Evolutionary conservation across 2,888 invertebrate genomes (phyloP).

Genomic region (Teleogryllus oceanicus): DNA sequence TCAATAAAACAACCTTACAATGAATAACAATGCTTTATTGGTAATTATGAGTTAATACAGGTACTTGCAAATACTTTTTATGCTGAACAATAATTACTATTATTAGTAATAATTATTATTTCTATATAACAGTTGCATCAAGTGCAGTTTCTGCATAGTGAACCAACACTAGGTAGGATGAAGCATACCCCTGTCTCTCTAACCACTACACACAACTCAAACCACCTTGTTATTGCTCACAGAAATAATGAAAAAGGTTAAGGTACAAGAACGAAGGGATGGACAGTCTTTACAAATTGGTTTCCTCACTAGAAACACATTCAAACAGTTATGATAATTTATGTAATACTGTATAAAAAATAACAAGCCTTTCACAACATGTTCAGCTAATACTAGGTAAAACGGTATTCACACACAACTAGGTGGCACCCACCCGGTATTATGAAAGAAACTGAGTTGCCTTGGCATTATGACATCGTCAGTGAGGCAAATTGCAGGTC

Average conservation of each 20-base stretch:
- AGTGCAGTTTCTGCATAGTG: slow-evolving; percentile 18
- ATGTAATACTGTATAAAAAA: slow-evolving; percentile 18
- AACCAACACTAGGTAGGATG: slow-evolving; percentile 7
- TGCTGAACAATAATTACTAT: slow-evolving; percentile 30
- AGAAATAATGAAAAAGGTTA: neutral
- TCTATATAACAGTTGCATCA: slow-evolving; percentile 18
- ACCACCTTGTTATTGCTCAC: slow-evolving; percentile 25
- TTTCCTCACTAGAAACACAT: slow-evolving; percentile 18
- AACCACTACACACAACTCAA: slow-evolving; percentile 20
- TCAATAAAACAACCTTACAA: slow-evolving; percentile 25
- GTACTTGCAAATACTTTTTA: slow-evolving; percentile 35
- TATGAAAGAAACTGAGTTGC: slow-evolving; percentile 11
- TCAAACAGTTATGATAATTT: slow-evolving; percentile 4
- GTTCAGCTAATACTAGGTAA: slow-evolving; percentile 18
- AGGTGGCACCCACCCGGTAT: neutral
- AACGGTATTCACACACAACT: slow-evolving; percentile 9
- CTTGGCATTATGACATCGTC: slow-evolving; percentile 12
- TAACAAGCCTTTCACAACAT: slow-evolving; percentile 18
- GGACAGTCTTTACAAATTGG: slow-evolving; percentile 18
- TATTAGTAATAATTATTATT: slow-evolving; percentile 11
- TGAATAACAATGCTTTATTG: slow-evolving; percentile 37
- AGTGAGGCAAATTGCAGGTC: neutral
- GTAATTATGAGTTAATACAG: slow-evolving; percentile 37
- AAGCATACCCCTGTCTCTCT: neutral
- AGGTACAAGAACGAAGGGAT: slow-evolving; percentile 1